Evolutionary conservation across 2,888 invertebrate genomes (phyloP).

Genomic region (Eristalinus sepulchralis): DNA sequence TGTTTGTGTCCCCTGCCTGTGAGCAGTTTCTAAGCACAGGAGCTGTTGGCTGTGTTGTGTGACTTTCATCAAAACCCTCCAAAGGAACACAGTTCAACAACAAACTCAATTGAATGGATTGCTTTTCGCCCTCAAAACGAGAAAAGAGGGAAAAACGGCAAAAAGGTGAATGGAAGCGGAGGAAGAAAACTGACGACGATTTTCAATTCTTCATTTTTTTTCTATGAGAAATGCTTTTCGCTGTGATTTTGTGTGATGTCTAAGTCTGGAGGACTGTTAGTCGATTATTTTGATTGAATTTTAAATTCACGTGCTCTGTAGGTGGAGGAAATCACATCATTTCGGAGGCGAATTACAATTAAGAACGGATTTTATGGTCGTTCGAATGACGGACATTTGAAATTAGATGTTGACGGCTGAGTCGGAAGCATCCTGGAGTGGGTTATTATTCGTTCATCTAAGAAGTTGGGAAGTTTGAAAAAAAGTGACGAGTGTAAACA

Average conservation of each 20-base stretch:
- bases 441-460: too few species aligned
- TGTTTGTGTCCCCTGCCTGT: not conserved
- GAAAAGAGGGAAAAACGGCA: not conserved
- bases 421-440: too few species aligned
- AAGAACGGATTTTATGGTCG: not conserved
- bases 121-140: constrained; percentile 7
- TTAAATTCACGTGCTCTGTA: constrained; percentile 18
- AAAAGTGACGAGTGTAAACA: too few species aligned
- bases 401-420: too few species aligned
- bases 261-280: constrained; percentile 32
- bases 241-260: constrained; percentile 13
- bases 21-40: not conserved
- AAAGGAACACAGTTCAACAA: constrained; percentile 16
- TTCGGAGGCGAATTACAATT: not conserved
- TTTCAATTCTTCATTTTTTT: constrained; percentile 3
- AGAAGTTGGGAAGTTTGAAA: too few species aligned
- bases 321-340: not conserved
- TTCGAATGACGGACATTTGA: not conserved
- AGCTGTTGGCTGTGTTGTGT: constrained; percentile 13
- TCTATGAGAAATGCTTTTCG: constrained; percentile 7
- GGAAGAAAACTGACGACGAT: not conserved
- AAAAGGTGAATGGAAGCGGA: not conserved
- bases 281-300: constrained; percentile 64
- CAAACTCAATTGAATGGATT: constrained; percentile 53
- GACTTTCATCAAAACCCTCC: constrained; percentile 16